Evolutionary conservation across 2,797 vertebrate species (phyloP).

Genomic region (Calcarius lapponicus): DNA sequence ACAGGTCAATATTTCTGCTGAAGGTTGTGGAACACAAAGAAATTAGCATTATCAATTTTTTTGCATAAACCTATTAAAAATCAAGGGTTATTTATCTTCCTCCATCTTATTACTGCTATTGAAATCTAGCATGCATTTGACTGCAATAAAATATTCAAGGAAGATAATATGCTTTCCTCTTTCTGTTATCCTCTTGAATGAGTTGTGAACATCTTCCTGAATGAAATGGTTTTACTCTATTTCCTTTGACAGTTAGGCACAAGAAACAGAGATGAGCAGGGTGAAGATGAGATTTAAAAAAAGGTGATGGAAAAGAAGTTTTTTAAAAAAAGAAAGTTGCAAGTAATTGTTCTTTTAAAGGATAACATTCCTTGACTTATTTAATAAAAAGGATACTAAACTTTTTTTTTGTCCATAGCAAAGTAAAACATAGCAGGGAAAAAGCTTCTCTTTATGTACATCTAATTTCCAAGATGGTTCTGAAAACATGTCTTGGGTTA

Average conservation of each 20-base stretch:
- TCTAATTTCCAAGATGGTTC: not conserved
- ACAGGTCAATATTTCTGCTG: not conserved
- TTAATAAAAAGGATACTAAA: not conserved
- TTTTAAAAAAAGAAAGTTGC: not conserved
- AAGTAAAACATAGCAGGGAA: not conserved
- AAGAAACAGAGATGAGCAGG: not conserved
- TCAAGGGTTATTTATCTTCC: fast-evolving
- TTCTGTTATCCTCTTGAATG: not conserved
- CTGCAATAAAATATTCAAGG: not conserved
- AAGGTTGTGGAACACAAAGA: not conserved
- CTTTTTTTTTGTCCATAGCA: not conserved
- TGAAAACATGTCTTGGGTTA: not conserved
- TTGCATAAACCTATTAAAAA: not conserved
- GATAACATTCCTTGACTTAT: not conserved
- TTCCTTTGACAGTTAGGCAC: not conserved
- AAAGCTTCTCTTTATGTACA: not conserved
- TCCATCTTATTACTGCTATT: not conserved
- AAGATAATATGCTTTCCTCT: not conserved
- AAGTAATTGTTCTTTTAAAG: not conserved
- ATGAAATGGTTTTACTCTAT: not conserved
- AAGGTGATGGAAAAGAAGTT: not conserved
- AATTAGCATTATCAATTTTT: not conserved
- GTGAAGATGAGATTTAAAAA: not conserved
- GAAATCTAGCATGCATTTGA: not conserved
- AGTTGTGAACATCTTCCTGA: not conserved